Base-by-base conservation (phyloP, 2,888 invertebrate species). In the Lasioglossum morio region DNA sequence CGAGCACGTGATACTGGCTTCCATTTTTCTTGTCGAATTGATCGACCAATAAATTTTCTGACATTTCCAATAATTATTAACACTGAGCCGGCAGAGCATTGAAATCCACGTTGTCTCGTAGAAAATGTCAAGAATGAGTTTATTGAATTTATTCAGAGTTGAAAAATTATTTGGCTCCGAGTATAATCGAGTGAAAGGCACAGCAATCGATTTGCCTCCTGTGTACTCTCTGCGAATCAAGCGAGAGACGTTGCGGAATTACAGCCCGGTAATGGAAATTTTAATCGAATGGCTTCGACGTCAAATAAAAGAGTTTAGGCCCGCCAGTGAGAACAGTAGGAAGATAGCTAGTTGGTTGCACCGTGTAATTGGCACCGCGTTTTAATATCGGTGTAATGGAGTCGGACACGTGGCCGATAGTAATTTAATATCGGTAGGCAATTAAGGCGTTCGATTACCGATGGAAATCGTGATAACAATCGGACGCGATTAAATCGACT, bases 391-490 rank as follows among this genome's bases (percentile, higher is more conserved):
- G 40, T 46, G 79, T 77, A 82, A 82, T 87, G 60, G 81, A 72
- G 82, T 73, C 72, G 75, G 87, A 84, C 87, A 84, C 87, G 84
- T 84, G 82, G 84, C 46, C 66, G 82, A 79, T 88, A 81, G 80
- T 88, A 88, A 89, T 89, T 86, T 87, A 88, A 90, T 88, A 87
- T 79, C 83, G 75, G 70, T 53, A 74, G 48, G 86, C 79, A 86
- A 91, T 91, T 84, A 87, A 89, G 87, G 87, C 80, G 81, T 75
- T 81, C 82, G 79, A 84, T 87, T 77, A 34, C 46, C 76, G 76
- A 77, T 79, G 82, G 30, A 79, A 86, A 87, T 83, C 81, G 79
- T 43, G 83, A 63, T 81, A 83, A 86, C 79, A 83, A 70, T 72
- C 80, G 34, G 34, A 53, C 69, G 14, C 72, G 76, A 81, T 81